Percentiles rank a stretch among this genome's conserved stretches.
phyloP scores from a whole-genome alignment of 1,140 invertebrate species.

The Dendroctonus ponderosae region DNA sequence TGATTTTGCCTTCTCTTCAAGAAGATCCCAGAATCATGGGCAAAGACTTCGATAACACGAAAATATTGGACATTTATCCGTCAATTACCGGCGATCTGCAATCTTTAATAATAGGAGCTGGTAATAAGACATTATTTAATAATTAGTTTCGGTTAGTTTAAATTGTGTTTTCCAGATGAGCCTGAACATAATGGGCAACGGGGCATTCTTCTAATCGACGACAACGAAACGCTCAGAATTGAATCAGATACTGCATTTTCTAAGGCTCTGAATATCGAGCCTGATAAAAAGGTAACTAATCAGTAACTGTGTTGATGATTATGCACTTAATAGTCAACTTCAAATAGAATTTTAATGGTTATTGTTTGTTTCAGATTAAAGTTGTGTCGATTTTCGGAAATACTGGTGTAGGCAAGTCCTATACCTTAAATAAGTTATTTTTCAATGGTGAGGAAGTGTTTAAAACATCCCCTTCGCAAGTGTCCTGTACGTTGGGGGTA shows the following conservation, averaged over 20 bases:
- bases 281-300: conserved; percentile 28
- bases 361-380: conserved; percentile 57
- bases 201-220: conserved; percentile 39
- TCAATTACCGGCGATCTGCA: conserved; percentile 8
- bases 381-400: conserved; percentile 87
- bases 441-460: conserved; percentile 76
- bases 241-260: conserved; percentile 38
- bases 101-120: conserved; percentile 9
- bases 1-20: conserved; percentile 31
- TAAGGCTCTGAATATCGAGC: conserved; percentile 35
- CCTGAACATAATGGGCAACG: conserved; percentile 24
- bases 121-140: not conserved
- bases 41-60: not conserved
- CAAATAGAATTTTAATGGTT: not conserved
- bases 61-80: not conserved
- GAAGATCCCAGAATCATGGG: conserved; percentile 32
- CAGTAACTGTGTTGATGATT: not conserved
- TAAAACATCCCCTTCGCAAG: conserved; percentile 68
- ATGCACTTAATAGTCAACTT: not conserved
- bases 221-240: conserved; percentile 37
- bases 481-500: conserved; percentile 76
- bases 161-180: conserved; percentile 25
- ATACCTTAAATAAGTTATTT: conserved; percentile 79
- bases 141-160: not conserved
- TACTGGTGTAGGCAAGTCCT: conserved; percentile 83